Conservation (phyloP, 2,888 invertebrate genomes). For the Punctoribates punctum region DNA sequence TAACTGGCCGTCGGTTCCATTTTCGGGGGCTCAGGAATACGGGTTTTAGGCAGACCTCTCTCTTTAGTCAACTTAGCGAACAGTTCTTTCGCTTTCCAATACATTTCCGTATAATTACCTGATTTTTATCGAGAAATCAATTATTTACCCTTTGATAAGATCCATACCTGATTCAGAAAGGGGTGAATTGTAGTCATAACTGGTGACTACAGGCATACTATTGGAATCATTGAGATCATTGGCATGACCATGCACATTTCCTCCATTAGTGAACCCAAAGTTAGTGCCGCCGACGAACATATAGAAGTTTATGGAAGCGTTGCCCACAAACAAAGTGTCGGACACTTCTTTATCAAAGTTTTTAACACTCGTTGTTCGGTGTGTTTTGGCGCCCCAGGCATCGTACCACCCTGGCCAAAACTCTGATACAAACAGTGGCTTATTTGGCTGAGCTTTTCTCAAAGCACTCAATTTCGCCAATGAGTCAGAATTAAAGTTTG, state of each 20-base stretch:
- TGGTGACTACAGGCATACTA: neutral
- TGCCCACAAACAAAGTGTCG: neutral
- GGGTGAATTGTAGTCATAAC: conserved; percentile 54
- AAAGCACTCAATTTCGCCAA: conserved; percentile 32
- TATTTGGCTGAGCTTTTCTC: conserved; percentile 53
- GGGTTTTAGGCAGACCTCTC: conserved; percentile 11
- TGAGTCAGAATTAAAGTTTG: conserved; percentile 41
- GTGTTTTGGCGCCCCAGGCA: conserved; percentile 56
- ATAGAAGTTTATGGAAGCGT: neutral
- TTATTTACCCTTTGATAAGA: neutral
- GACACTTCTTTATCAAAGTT: neutral
- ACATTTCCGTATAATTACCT: conserved; percentile 56
- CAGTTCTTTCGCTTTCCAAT: conserved; percentile 44
- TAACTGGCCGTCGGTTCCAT: neutral
- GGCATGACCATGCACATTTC: neutral
- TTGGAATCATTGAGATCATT: neutral
- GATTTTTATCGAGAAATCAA: neutral
- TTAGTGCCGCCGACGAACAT: neutral
- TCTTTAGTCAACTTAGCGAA: neutral
- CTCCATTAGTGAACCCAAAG: neutral
- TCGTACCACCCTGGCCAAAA: conserved; percentile 64
- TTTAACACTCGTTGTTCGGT: conserved; percentile 45
- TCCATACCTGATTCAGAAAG: conserved; percentile 56
- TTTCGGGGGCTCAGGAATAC: conserved; percentile 11
- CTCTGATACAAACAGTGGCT: conserved; percentile 61